phyloP scores from a whole-genome alignment of 2,888 invertebrate species.

The Argyresthia albistria region DNA sequence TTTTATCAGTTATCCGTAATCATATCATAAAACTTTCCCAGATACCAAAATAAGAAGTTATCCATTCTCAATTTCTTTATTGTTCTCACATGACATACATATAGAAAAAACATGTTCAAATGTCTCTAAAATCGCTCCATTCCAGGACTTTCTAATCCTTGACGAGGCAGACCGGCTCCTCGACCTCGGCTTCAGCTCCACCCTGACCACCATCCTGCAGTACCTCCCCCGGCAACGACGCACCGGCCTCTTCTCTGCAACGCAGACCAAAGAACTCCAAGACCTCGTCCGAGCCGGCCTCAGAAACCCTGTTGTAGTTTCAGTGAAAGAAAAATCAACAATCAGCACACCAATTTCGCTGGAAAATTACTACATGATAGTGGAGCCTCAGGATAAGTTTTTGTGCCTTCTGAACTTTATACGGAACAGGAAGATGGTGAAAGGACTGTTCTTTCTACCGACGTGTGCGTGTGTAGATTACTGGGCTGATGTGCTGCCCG shows the following conservation, averaged over 20 bases:
- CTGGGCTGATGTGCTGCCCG: constrained; percentile 80
- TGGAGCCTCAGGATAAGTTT: constrained; percentile 86
- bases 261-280: constrained; percentile 95
- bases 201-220: constrained; percentile 89
- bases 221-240: constrained; percentile 93
- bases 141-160: constrained; percentile 89
- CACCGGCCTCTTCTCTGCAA: constrained; percentile 99
- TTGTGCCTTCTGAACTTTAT: constrained; percentile 85
- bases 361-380: constrained; percentile 85
- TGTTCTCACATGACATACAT: too few relatives aligned
- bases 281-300: constrained; percentile 94
- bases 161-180: constrained; percentile 98
- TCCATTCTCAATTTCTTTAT: too few relatives aligned
- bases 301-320: constrained; percentile 91
- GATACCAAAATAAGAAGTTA: too few relatives aligned
- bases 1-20: too few relatives aligned
- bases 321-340: constrained; percentile 89
- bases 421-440: constrained; percentile 59
- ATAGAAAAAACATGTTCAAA: too few relatives aligned
- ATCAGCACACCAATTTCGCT: constrained; percentile 81
- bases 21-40: too few relatives aligned
- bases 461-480: constrained; percentile 98
- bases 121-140: too few relatives aligned
- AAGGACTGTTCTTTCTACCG: constrained; percentile 90
- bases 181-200: constrained; percentile 91